Conservation (phyloP, 2,113 vertebrate genomes). For the Pleuronectes platessa region DNA sequence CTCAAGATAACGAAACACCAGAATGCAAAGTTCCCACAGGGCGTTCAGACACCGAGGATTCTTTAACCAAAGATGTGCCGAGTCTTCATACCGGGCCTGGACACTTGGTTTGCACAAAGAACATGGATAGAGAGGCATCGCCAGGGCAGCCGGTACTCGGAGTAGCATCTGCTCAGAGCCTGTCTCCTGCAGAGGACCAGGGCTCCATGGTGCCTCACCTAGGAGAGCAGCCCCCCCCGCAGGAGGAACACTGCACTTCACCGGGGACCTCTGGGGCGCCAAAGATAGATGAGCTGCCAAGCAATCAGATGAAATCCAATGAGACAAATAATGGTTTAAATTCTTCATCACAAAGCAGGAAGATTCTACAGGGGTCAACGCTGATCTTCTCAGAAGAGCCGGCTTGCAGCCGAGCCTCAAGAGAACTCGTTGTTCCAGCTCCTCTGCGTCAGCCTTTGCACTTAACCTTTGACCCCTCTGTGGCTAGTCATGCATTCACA, state of each 20-base stretch:
- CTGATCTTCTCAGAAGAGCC: constrained; percentile 2
- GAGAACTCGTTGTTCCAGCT: not conserved
- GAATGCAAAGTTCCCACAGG: not conserved
- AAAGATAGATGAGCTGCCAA: not conserved
- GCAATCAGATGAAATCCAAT: not conserved
- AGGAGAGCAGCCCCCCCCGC: not conserved
- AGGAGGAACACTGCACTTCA: not conserved
- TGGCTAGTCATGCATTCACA: not conserved
- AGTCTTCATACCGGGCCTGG: not conserved
- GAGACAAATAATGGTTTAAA: not conserved
- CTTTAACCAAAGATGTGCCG: not conserved
- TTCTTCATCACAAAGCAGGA: constrained; percentile 7
- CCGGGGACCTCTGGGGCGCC: not conserved
- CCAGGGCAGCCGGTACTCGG: not conserved
- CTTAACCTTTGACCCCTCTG: constrained; percentile 1
- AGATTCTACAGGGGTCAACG: not conserved
- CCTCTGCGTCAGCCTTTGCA: not conserved
- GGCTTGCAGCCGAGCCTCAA: not conserved
- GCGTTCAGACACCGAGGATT: not conserved
- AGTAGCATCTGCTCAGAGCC: not conserved
- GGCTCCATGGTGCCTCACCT: not conserved
- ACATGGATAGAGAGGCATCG: not conserved
- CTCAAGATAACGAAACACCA: not conserved
- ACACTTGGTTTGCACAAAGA: not conserved
- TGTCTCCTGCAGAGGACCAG: not conserved